Percentiles rank a stretch among this genome's conserved stretches.
Conservation (phyloP, 2,113 vertebrate species). For the Columba livia region DNA sequence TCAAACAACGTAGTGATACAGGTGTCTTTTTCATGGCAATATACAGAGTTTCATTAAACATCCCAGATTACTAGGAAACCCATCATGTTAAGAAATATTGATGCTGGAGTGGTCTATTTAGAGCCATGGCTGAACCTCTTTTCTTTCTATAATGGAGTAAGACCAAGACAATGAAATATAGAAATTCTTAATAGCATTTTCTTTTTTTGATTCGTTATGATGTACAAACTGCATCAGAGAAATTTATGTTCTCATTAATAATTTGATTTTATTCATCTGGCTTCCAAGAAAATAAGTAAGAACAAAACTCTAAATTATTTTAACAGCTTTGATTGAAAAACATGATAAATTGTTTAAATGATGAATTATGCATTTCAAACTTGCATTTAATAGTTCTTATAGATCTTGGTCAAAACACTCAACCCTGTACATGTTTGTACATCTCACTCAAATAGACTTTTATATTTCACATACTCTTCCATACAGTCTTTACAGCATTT, state of each 20-base stretch:
- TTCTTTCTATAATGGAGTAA: neutral
- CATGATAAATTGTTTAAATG: neutral
- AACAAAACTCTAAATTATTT: neutral
- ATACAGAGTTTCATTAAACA: neutral
- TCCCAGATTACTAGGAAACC: neutral
- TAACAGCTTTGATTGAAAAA: neutral
- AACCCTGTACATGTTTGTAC: neutral
- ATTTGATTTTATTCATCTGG: neutral
- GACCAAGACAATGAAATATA: neutral
- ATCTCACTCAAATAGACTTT: neutral
- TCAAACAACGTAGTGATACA: neutral
- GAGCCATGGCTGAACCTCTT: neutral
- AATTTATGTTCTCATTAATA: neutral
- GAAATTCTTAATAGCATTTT: neutral
- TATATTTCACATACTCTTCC: neutral
- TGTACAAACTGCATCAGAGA: neutral
- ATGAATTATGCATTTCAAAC: neutral
- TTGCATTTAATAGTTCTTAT: neutral
- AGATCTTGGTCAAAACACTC: neutral
- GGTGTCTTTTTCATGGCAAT: neutral
- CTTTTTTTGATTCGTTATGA: neutral
- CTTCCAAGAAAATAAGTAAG: neutral
- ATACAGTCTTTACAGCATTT: neutral
- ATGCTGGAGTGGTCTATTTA: neutral
- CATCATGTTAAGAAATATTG: neutral